These are phyloP conservation scores for Dorcus parallelipipedus DNA, from an alignment of 2,888 invertebrate genomes.

Conservation along the genomic window DNA sequence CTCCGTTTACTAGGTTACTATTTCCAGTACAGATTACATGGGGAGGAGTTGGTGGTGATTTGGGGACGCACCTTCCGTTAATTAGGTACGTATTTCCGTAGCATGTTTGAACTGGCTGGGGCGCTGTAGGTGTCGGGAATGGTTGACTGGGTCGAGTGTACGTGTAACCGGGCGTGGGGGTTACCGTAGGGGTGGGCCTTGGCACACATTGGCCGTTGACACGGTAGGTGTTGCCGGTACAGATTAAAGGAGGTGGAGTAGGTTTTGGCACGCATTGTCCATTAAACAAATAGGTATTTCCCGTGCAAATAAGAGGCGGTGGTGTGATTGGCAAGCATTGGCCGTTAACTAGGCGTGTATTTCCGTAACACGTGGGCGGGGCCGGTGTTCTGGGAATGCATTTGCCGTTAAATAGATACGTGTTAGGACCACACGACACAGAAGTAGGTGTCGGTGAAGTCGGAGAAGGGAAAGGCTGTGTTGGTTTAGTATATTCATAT, in stretches of 20 bases:
- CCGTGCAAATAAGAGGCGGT: constrained; percentile 4
- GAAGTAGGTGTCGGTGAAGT: too few species aligned
- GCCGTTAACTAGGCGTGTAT: constrained; percentile 12
- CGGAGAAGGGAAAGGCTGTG: constrained; percentile 2
- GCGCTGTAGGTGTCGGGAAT: background rate
- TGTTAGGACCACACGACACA: constrained; percentile 9
- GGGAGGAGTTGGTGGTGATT: background rate
- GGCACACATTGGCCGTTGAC: background rate
- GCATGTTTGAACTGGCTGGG: background rate
- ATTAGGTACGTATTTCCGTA: background rate
- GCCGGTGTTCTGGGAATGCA: constrained; percentile 3
- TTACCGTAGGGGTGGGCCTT: background rate
- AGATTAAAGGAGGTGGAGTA: constrained; percentile 3
- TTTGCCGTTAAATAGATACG: constrained; percentile 13
- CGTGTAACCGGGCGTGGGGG: background rate
- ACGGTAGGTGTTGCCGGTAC: background rate
- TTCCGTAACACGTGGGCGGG: background rate
- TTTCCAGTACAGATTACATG: background rate
- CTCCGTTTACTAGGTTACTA: background rate
- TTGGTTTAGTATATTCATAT: constrained; percentile 1
- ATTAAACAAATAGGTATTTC: constrained; percentile 7
- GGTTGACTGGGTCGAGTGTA: background rate
- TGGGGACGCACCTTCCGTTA: constrained; percentile 5
- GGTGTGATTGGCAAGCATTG: constrained; percentile 14
- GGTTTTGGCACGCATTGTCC: constrained; percentile 17